Evolutionary conservation across 2,797 vertebrate genomes (phyloP), one percentile per base, ranked within the genome.

Genomic region (Pipistrellus pygmaeus): DNA sequence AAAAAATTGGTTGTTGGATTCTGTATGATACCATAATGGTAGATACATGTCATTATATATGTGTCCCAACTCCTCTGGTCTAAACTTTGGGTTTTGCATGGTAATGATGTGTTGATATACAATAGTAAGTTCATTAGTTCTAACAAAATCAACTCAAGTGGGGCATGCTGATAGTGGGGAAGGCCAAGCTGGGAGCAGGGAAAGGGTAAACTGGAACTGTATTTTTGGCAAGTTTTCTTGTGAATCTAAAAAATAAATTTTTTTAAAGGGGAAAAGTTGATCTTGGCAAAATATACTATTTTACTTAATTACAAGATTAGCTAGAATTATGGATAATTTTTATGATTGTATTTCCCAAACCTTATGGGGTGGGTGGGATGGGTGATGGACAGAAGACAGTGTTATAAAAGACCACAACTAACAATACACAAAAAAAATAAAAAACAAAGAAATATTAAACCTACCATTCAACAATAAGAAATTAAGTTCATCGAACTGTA

Each of bases 271-370:
- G 12, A 38, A 82, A 72, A 77, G 27, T 87, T 87, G 30, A 2
- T 85, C 75, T 84, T 90, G 17, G 91, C 62, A 82, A 78, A 93
- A 91, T 75, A 30, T 68, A 32, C 64, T 93, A 3, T 77, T 89
- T 30, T 88, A 23, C 68, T 57, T 71, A 72, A 72, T 80, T 90
- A 14, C 25, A 60, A 85, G 53, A 94, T 51, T 41, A 72, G 32
- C 8, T 93, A 80, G 38, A 76, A 55, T 93, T 88, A 6, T 81
- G 38, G 18, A 51, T 57, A 75, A n/a, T 46, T 85, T 93, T 72
- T 21, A 64, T 68, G 21, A 90, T 92, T 97, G 94, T 95, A 66
- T 88, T 95, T 96, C 78, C n/a, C 35, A 46, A 23, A 5, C 86
- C 46, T 73, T 80, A 46, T 21, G 35, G 57, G 3, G 3, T 5